These are phyloP conservation scores for Neoitamus cyanurus DNA, from an alignment of 2,888 invertebrate genomes.

Conservation along the genomic window DNA sequence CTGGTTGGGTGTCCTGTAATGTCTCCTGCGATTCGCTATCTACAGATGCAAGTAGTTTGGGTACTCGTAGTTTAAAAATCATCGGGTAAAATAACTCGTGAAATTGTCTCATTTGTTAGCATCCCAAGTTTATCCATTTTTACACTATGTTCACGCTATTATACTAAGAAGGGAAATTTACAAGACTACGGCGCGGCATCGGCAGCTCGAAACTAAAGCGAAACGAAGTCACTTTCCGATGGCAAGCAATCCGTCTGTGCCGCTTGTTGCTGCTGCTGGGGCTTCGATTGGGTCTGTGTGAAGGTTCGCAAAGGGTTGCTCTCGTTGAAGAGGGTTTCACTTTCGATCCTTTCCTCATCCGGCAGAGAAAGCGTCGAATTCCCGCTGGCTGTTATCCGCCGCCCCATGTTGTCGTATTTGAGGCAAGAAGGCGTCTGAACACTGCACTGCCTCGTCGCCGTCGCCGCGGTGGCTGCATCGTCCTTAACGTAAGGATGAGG, in stretches of 20 bases:
- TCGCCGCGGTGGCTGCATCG: conserved; percentile 40
- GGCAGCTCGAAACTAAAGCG: conserved; percentile 61
- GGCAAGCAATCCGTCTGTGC: conserved; percentile 46
- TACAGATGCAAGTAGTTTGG: background rate
- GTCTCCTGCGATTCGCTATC: background rate
- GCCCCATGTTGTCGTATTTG: conserved; percentile 91
- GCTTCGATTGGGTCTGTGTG: conserved; percentile 38
- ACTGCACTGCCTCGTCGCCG: conserved; percentile 25
- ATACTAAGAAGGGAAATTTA: conserved; percentile 16
- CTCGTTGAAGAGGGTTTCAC: conserved; percentile 63
- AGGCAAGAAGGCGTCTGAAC: conserved; percentile 62
- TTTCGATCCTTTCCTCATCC: conserved; percentile 68
- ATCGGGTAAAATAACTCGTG: background rate
- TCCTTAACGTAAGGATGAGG: conserved; percentile 52
- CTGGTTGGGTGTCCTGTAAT: conserved; percentile 20
- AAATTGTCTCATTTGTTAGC: background rate
- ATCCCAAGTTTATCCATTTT: background rate
- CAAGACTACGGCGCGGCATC: background rate
- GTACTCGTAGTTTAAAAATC: background rate
- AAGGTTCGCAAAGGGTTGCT: conserved; percentile 57
- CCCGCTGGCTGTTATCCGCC: conserved; percentile 87
- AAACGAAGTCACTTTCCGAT: conserved; percentile 62
- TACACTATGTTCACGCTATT: conserved; percentile 35
- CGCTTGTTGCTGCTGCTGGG: conserved; percentile 53
- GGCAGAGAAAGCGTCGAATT: conserved; percentile 88